Percentiles rank a stretch among this genome's conserved stretches.
Conservation (phyloP, 2,797 vertebrate species). For the Helicolenus hilgendorfi region DNA sequence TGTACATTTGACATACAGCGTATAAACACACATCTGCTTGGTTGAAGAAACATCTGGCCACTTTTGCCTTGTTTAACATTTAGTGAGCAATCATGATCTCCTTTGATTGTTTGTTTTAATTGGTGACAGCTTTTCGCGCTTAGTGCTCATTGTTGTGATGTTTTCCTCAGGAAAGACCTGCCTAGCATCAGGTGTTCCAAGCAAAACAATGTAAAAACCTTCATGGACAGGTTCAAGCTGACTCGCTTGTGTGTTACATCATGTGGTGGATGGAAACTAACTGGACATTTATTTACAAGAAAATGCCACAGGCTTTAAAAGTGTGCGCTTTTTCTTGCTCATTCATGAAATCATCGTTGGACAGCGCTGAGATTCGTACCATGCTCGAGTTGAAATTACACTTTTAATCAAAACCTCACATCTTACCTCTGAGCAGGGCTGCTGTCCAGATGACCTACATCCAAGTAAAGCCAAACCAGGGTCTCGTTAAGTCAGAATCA, state of each 20-base stretch:
- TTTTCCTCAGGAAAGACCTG: background rate
- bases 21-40: background rate
- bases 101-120: background rate
- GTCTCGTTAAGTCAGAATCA: background rate
- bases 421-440: background rate
- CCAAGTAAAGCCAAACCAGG: background rate
- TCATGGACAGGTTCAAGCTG: background rate
- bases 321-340: background rate
- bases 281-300: slow-evolving; percentile 13
- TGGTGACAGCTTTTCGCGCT: background rate
- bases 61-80: background rate
- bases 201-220: background rate
- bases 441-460: slow-evolving; percentile 45
- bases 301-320: slow-evolving; percentile 15
- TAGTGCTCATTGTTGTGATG: background rate
- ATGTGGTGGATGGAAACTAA: slow-evolving; percentile 38
- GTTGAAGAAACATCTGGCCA: slow-evolving; percentile 29
- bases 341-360: slow-evolving; percentile 67
- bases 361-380: background rate
- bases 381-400: background rate
- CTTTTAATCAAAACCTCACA: slow-evolving; percentile 46
- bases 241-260: slow-evolving; percentile 21
- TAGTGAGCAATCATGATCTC: background rate
- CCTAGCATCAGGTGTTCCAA: background rate
- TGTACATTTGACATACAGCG: background rate